Evolutionary conservation across 2,113 vertebrate genomes (phyloP).

Genomic region (Sigmodon hispidus): DNA sequence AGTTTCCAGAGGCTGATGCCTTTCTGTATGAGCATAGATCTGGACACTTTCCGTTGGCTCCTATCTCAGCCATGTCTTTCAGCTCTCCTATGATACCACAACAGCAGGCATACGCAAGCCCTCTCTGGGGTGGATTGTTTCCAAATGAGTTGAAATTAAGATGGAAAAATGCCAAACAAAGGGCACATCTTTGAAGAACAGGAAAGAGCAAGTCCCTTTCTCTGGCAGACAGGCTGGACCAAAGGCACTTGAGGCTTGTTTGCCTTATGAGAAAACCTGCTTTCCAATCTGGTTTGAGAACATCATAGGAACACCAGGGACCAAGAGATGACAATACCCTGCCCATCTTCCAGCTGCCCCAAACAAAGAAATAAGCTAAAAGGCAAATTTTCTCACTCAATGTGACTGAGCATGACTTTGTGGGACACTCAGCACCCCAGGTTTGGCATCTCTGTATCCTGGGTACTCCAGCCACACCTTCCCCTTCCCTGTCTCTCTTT

Average conservation of each 20-base stretch:
- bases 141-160: not conserved
- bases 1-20: not conserved
- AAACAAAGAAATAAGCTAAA: not conserved
- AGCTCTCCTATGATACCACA: not conserved
- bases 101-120: not conserved
- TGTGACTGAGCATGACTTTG: not conserved
- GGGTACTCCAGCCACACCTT: not conserved
- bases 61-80: not conserved
- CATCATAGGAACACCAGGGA: not conserved
- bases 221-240: not conserved
- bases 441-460: constrained; percentile 1
- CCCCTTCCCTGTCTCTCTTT: not conserved
- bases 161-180: not conserved
- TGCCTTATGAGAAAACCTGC: not conserved
- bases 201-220: not conserved
- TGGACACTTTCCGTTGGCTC: not conserved
- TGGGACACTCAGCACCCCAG: not conserved
- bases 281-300: not conserved
- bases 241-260: not conserved
- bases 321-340: not conserved
- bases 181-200: not conserved
- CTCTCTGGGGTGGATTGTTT: not conserved
- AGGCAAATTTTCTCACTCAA: accelerated
- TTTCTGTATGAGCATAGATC: not conserved
- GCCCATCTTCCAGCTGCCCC: not conserved